Evolutionary conservation across 2,797 vertebrate genomes (phyloP), one percentile per base, ranked within the genome.

Genomic region (Eulemur mongoz): DNA sequence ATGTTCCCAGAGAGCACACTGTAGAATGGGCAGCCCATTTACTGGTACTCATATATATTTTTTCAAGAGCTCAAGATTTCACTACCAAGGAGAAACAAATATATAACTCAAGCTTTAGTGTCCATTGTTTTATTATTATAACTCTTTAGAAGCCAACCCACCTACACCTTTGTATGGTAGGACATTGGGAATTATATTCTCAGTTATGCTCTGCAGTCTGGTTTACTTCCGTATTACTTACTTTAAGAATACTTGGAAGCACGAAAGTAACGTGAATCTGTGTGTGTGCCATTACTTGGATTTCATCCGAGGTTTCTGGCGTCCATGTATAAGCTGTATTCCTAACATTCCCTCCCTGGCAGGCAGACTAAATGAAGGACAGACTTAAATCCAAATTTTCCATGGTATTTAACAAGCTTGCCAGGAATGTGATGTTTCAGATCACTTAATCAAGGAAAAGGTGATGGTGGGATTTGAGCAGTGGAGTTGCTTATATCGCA

Each of bases 1-100:
- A 98, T 0, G 98, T 97, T 73, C 30, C 72, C 30, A 32, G 89
- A 85, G 54, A 79, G n/a, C 7, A 22, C 22, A 7, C 3, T 32
- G 7, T 52, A 50, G 32, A 3, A 38, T 32, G 38, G 69, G 35
- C 4, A 83, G 73, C 30, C 48, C 12, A 20, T 69, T 65, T 79
- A 18, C 69, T 80, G 30, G 48, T 72, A 88, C 8, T 20, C 18
- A 1, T 18, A 13, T 59, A 25, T 52, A 65, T 35, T 40, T 79
- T 69, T 73, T 57, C 57, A 82, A 50, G 45, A 81, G 35, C 40
- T 79, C 94, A 73, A 20, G 75, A 69, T 79, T 59, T 84, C 6
- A n/a, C 69, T 23, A 72, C 12, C n/a, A 76, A 75, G 27, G 75
- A 93, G 25, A 87, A 88, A 70, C 40, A 89, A 43, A 65, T 67